Conservation (phyloP, 2,113 vertebrate genomes). For the Ceyx cyanopectus region DNA sequence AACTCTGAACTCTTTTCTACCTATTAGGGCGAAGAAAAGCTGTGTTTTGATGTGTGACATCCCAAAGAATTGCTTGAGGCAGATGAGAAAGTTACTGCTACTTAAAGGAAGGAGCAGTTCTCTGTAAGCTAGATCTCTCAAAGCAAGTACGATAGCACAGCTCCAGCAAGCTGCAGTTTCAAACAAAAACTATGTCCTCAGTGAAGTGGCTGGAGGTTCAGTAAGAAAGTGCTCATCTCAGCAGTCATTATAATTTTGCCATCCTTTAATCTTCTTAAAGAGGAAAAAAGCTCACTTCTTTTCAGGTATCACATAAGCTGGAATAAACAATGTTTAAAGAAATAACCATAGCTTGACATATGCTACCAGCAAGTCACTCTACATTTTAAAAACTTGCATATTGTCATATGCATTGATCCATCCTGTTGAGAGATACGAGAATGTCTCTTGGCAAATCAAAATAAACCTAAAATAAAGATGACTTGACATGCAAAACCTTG, state of each 20-base stretch:
- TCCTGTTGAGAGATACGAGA: background rate
- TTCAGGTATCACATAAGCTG: background rate
- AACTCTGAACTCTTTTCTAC: constrained; percentile 67
- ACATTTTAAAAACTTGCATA: background rate
- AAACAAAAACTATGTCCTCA: background rate
- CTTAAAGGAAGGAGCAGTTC: constrained; percentile 13
- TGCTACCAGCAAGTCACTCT: background rate
- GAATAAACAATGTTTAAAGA: background rate
- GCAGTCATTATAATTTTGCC: background rate
- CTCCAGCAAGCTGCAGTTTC: background rate
- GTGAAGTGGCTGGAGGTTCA: background rate
- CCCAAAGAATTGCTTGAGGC: constrained; percentile 70
- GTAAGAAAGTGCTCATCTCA: constrained; percentile 1
- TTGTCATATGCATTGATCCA: background rate
- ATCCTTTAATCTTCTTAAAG: background rate
- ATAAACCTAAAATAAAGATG: background rate
- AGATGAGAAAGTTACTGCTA: constrained; percentile 24
- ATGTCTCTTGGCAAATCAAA: background rate
- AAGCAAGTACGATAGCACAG: background rate
- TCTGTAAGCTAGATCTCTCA: background rate
- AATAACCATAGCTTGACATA: background rate
- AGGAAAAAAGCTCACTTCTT: background rate
- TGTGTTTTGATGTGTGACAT: constrained; percentile 70
- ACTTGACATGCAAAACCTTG: fast-evolving
- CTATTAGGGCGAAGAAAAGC: constrained; percentile 68